A percentile compares a stretch with the other conserved stretches of the same genome.
Evolutionary conservation across 2,888 invertebrate genomes (phyloP).

Genomic region (Macrosoma leucophasiata): DNA sequence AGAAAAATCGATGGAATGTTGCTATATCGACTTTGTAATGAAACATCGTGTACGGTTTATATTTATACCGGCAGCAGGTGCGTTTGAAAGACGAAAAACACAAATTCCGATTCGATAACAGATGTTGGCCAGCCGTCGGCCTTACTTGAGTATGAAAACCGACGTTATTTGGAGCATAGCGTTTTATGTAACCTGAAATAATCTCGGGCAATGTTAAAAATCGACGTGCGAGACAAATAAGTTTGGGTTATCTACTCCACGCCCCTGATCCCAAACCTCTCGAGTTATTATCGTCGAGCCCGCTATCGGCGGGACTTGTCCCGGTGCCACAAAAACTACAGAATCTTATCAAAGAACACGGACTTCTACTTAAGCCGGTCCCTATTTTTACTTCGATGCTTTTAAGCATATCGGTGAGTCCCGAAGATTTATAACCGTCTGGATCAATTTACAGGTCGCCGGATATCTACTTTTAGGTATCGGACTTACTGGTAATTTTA

Average conservation of each 20-base stretch:
- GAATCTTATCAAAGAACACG: conserved; percentile 68
- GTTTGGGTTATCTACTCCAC: conserved; percentile 53
- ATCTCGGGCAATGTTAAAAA: conserved; percentile 35
- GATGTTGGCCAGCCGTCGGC: conserved; percentile 59
- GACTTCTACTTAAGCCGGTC: conserved; percentile 65
- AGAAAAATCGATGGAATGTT: conserved; percentile 34
- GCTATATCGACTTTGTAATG: conserved; percentile 26
- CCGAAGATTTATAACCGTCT: conserved; percentile 62
- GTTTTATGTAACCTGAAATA: conserved; percentile 53
- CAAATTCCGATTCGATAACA: conserved; percentile 67
- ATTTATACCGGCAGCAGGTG: conserved; percentile 62
- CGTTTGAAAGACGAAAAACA: conserved; percentile 62
- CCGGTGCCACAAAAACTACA: conserved; percentile 65
- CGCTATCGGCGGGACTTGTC: conserved; percentile 59
- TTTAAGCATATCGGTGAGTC: conserved; percentile 63
- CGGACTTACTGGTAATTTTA: conserved; percentile 55
- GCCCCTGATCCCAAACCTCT: conserved; percentile 50
- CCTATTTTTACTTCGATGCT: conserved; percentile 68
- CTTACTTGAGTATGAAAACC: conserved; percentile 48
- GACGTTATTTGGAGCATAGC: conserved; percentile 48
- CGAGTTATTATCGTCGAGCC: conserved; percentile 56
- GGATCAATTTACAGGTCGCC: conserved; percentile 60
- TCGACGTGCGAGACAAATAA: conserved; percentile 53
- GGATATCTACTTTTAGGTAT: conserved; percentile 62
- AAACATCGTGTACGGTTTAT: conserved; percentile 31